These are phyloP conservation scores for Cliona cf. orientalis DNA, from an alignment of 37 sponge, comb jelly and placozoan species.

Conservation along the genomic window DNA sequence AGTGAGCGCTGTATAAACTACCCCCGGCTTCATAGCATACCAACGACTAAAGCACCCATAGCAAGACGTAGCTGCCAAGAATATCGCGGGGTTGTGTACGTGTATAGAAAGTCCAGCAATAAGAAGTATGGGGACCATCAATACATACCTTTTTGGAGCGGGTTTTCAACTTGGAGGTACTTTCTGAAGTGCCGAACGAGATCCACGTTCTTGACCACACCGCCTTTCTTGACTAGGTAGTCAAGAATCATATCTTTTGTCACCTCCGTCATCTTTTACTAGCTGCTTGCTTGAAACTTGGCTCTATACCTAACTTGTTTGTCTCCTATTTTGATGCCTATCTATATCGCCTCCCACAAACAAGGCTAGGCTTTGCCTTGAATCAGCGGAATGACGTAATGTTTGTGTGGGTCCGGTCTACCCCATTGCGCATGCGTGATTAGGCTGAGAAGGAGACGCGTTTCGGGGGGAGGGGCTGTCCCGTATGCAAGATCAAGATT, in stretches of 20 bases:
- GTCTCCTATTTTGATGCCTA: too few species aligned
- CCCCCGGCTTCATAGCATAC: not conserved
- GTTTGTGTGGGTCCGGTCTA: too few species aligned
- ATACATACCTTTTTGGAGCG: slow-evolving; percentile 56
- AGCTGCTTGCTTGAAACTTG: not conserved
- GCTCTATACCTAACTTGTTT: too few species aligned
- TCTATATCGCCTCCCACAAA: too few species aligned
- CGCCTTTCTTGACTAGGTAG: slow-evolving; percentile 67
- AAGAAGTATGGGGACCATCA: not conserved
- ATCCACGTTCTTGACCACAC: slow-evolving; percentile 78
- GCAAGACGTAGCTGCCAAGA: not conserved
- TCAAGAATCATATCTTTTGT: slow-evolving; percentile 68
- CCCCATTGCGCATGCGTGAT: too few species aligned
- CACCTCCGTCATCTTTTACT: slow-evolving; percentile 49
- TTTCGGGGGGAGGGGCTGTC: too few species aligned
- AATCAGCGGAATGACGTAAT: too few species aligned
- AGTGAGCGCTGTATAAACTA: not conserved
- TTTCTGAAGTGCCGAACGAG: slow-evolving; percentile 83
- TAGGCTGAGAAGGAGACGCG: too few species aligned
- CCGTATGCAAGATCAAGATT: too few species aligned
- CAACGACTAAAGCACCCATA: not conserved
- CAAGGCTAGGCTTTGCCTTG: too few species aligned
- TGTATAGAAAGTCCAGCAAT: not conserved
- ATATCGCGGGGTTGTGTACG: not conserved
- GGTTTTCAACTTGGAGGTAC: slow-evolving; percentile 57